Evolutionary conservation across 1,140 invertebrate genomes (phyloP), one percentile per base, ranked within the genome.

Genomic region (Platyscapa corneri): DNA sequence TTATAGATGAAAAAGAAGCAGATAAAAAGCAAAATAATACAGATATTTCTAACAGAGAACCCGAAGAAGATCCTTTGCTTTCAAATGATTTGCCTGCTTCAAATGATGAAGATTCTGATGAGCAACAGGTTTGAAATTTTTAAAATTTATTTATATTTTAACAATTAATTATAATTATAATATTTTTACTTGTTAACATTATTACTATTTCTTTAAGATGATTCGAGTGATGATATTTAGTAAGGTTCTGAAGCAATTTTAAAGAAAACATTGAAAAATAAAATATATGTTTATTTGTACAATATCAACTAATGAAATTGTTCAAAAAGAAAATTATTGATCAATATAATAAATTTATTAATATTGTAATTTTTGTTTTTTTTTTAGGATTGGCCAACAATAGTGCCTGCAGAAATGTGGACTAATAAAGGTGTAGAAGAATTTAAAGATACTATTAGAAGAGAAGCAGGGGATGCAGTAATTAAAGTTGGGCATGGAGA

Each of bases 401-500:
- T 98, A 78, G 95, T 96, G n/a, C 95, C 97, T 46, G 97, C 98
- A 0, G 97, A 97, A 53, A 98, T 99, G 96, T 99, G 99, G 99
- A 99, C 98, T 0, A 94, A 96, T 56, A 96, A 97, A 87, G 97
- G 98, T 88, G 96, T 99, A n/a, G 95, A 95, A 46, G 96, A 96
- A 90, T 99, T 99, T 93, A 99, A 99, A 93, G 95, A 97, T 89
- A 95, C 96, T 1, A 97, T 99, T 46, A 94, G 95, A 72, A 95
- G 96, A 89, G 97, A 98, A 90, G 98, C 98, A 89, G 97, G 97
- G 39, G 98, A 99, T 92, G 97, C 98, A 1, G 96, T 98, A n/a
- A 97, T 99, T 85, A 97, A 97, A 90, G 97, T 99, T 75, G 98
- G 97, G 0, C 99, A 99, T 92, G 99, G 99, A 18, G 99, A 99